These are phyloP conservation scores for Hippasteria phrygiana DNA, from an alignment of 53 echinoderm and acorn worm species.

Conservation along the genomic window DNA sequence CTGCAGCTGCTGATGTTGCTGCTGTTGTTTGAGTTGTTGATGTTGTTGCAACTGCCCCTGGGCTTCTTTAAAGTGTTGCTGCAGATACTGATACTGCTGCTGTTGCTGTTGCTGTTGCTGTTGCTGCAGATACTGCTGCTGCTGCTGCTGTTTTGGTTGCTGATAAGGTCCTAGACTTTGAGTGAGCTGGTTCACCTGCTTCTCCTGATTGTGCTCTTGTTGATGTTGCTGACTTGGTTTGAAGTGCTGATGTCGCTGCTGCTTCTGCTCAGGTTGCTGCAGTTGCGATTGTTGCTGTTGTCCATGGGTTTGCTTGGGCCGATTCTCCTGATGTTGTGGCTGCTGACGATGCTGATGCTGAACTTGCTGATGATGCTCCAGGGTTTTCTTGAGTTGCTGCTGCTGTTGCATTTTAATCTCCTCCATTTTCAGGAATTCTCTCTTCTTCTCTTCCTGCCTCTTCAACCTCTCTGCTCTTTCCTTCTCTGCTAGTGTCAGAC, in stretches of 20 bases:
- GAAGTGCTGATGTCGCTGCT: not conserved
- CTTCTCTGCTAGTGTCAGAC: constrained; percentile 70
- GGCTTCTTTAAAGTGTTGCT: not conserved
- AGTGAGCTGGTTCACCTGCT: too few relatives aligned
- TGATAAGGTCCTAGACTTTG: too few relatives aligned
- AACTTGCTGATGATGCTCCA: not conserved
- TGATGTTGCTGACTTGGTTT: too few relatives aligned
- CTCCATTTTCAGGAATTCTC: constrained; percentile 84
- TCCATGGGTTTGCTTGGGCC: not conserved
- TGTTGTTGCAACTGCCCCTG: not conserved
- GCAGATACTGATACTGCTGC: not conserved
- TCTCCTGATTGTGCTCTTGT: too few relatives aligned
- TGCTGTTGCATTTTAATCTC: constrained; percentile 50
- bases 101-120: not conserved
- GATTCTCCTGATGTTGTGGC: constrained; percentile 1
- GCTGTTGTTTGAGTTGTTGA: not conserved
- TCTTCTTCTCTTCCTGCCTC: constrained; percentile 91
- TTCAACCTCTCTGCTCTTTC: constrained; percentile 82
- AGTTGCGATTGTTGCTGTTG: not conserved
- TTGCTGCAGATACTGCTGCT: not conserved
- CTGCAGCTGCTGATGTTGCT: not conserved
- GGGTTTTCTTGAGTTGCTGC: not conserved
- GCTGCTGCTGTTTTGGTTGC: not conserved
- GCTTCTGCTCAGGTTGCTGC: not conserved
- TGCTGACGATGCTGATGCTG: not conserved